These are phyloP conservation scores for Hystrix brachyura DNA, from an alignment of 2,113 vertebrate genomes.

Conservation along the genomic window DNA sequence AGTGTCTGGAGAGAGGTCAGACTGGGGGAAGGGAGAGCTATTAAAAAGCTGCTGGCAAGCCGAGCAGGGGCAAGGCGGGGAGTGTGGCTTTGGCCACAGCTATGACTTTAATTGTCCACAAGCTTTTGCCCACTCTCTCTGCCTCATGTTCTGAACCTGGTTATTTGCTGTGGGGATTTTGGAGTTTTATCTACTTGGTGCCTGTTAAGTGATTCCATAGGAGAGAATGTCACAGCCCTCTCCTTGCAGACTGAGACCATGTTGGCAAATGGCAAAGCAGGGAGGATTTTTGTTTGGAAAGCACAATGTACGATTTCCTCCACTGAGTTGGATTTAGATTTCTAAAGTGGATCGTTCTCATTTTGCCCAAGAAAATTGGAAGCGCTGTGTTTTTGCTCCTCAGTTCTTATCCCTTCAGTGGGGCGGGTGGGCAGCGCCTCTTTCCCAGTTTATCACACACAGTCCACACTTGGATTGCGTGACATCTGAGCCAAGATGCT, in stretches of 20 bases:
- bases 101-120: not conserved
- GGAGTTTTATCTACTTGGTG: slow-evolving; percentile 44
- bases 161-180: slow-evolving; percentile 45
- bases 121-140: not conserved
- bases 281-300: not conserved
- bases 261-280: not conserved
- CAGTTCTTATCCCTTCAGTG: not conserved
- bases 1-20: slow-evolving; percentile 12
- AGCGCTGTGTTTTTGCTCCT: not conserved
- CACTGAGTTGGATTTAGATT: not conserved
- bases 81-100: not conserved
- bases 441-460: not conserved
- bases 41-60: not conserved
- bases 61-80: not conserved
- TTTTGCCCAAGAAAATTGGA: slow-evolving; percentile 6
- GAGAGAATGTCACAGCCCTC: not conserved
- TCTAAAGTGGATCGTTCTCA: not conserved
- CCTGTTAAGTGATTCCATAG: not conserved
- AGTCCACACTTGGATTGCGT: not conserved
- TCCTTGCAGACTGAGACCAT: not conserved
- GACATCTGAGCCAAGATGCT: not conserved
- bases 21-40: slow-evolving; percentile 6
- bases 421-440: not conserved
- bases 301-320: not conserved
- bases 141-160: slow-evolving; percentile 32